Evolutionary conservation across 64 coral and sea anemone genomes (phyloP), one percentile per base, ranked within the genome.

Genomic region (Montipora foliosa): DNA sequence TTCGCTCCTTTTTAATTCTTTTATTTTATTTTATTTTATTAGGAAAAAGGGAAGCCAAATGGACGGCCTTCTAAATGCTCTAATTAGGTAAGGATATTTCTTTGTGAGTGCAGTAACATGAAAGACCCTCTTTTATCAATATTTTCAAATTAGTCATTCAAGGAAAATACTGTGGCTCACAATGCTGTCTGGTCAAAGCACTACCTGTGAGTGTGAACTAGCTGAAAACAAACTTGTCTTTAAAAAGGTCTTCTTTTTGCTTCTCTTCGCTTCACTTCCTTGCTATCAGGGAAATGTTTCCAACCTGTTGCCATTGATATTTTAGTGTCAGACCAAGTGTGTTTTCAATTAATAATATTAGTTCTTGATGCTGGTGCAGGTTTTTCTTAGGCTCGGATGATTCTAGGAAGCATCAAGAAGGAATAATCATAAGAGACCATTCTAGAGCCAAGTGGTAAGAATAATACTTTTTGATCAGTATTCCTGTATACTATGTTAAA

Each of bases 1-100:
- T 12, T 64, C 14, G 0, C 52, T 55, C 52, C 52, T 14, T 14
- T 17, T 9, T 9, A 13, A 67, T 17, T 67, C 37, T 37, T 37
- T 37, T 37, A 37, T 37, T 37, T n/a, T 17, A 17, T 13, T 68
- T 68, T 6, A 19, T 46, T 2, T 62, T 44, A 70, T 79, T 71
- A 95, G 93, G 88, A 95, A 90, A 50, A 83, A 95, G 70, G 89
- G 78, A 48, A 80, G 88, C 8, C 81, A 90, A 1, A 88, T 64
- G 6, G 84, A 67, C 48, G 93, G 93, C 53, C 47, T 83, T 29
- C 22, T 95, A 2, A 66, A 67, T 68, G 53, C 79, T 47, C n/a
- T 95, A 15, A 80, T 95, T 71, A 76, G 88, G 93, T 95, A 44
- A 67, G 77, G 67, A 51, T 25, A 44, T 9, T 60, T 11, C 52